Percentiles rank a stretch among this genome's conserved stretches.
Evolutionary conservation across 2,888 invertebrate genomes (phyloP).

Genomic region (Clepsis dumicolana): DNA sequence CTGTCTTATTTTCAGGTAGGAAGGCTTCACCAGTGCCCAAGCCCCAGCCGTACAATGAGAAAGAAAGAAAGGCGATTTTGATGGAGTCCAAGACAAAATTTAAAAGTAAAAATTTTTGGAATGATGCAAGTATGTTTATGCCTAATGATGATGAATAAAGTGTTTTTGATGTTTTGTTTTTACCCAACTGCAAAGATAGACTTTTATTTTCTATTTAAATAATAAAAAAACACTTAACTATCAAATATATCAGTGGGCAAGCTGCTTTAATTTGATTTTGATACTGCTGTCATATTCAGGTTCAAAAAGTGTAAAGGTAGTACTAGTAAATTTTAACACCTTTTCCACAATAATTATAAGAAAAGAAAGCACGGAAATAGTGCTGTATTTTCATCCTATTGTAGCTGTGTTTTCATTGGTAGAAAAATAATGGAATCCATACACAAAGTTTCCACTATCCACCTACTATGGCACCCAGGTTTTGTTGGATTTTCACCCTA

Average conservation of each 20-base stretch:
- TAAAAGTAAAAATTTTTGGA: constrained; percentile 64
- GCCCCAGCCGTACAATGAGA: constrained; percentile 58
- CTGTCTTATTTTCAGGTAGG: constrained; percentile 7
- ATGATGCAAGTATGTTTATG: constrained; percentile 66
- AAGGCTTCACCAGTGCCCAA: constrained; percentile 42
- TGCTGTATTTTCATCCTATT: no score
- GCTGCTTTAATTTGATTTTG: neutral
- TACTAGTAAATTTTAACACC: no score
- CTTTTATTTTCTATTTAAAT: neutral
- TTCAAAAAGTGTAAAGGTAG: no score
- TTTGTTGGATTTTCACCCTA: no score
- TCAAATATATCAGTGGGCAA: no score
- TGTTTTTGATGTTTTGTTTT: constrained; percentile 11
- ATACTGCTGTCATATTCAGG: neutral
- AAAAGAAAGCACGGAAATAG: no score
- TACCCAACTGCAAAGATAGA: neutral
- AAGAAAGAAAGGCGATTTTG: constrained; percentile 59
- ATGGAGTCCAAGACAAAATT: constrained; percentile 63
- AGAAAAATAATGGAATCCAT: no score
- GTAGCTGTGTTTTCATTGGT: no score
- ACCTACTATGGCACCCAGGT: no score
- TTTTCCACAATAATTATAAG: no score
- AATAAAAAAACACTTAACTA: no score
- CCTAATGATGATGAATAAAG: neutral
- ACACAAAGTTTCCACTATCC: no score